phyloP scores from a whole-genome alignment of 2,797 vertebrate species.

The Kryptopterus vitreolus region DNA sequence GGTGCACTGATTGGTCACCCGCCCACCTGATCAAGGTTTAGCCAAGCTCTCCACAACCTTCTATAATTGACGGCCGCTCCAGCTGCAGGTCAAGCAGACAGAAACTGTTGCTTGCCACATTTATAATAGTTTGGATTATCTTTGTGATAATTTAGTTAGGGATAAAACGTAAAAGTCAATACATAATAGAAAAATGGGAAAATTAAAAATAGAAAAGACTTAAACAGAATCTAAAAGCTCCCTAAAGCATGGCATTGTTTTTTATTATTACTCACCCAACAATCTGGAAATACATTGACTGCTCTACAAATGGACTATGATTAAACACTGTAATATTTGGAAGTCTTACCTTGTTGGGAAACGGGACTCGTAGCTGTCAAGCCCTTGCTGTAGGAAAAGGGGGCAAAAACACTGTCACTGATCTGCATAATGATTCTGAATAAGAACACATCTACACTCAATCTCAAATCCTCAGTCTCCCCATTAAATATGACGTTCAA shows the following conservation, averaged over 20 bases:
- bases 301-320: background rate
- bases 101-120: conserved; percentile 47
- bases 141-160: conserved; percentile 14
- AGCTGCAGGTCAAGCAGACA: conserved; percentile 57
- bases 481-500: background rate
- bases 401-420: conserved; percentile 24
- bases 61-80: conserved; percentile 46
- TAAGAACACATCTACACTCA: background rate
- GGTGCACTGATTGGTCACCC: conserved; percentile 47
- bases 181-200: conserved; percentile 29
- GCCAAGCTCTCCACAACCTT: conserved; percentile 51
- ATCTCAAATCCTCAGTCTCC: background rate
- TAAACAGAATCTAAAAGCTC: conserved; percentile 29
- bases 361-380: conserved; percentile 86
- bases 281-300: background rate
- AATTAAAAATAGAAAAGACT: conserved; percentile 34
- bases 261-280: background rate
- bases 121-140: conserved; percentile 19
- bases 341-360: conserved; percentile 86
- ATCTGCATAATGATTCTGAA: conserved; percentile 12
- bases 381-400: conserved; percentile 71
- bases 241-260: background rate
- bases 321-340: conserved; percentile 13
- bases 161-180: conserved; percentile 35
- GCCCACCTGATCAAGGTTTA: conserved; percentile 50